Evolutionary conservation across 1,140 invertebrate genomes (phyloP), one percentile per base, ranked within the genome.

Genomic region (Periplaneta americana): DNA sequence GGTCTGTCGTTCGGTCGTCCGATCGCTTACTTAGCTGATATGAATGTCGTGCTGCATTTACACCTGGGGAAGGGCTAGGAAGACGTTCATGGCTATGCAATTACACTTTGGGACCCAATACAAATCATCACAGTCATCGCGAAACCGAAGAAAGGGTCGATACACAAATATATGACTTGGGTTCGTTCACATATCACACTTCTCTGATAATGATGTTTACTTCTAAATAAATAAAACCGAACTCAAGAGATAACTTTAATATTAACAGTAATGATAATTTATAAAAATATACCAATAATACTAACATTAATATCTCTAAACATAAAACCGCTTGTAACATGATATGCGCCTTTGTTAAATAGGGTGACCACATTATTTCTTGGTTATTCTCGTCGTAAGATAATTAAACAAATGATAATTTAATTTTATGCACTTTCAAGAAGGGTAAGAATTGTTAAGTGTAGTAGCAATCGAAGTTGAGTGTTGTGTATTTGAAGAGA

Each of bases 91-190:
- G 79, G 32, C 48, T 74, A 74, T 37, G 66, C n/a, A 22, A 80
- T 80, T 74, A 33, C 79, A 80, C n/a, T 66, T 66, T 66, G 79
- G 48, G 79, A 74, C 10, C 48, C 66, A 48, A 80, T 74, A 48
- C n/a, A 80, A 57, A 77, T 77, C 79, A 80, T 80, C 79, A 80
- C 79, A 80, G 79, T 57, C 79, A 80, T 80, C 18, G 31, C 36
- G 32, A 57, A 66, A 80, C 22, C n/a, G 32, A 66, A 66, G 22
- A 11, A 66, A 66, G 22, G 22, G n/a, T 66, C 28, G 28, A n/a
- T 66, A n/a, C 39, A 48, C 39, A 48, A 48, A 48, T 18, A 48
- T 48, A 28, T n/a, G 8, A 66, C 22, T n/a, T n/a, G n/a, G n/a
- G n/a, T n/a, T n/a, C n/a, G n/a, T n/a, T 66, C 48, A 28, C 48